Percentiles rank a stretch among this genome's conserved stretches.
These are phyloP conservation scores for Albula glossodonta DNA, from an alignment of 2,113 vertebrate species.

Conservation along the genomic window DNA sequence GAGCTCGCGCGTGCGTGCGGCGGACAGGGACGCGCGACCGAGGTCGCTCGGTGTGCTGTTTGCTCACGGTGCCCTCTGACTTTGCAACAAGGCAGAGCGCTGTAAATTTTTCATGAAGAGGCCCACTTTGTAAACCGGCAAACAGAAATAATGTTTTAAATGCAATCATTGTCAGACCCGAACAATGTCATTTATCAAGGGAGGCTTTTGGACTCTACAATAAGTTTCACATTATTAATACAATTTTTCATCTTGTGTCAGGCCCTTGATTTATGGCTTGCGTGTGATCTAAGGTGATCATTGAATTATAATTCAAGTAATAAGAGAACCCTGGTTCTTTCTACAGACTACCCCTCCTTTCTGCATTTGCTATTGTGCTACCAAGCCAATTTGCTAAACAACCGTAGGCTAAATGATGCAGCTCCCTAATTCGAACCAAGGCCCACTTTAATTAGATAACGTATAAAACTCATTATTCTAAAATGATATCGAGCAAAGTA, in stretches of 20 bases:
- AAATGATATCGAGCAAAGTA: slow-evolving; percentile 90
- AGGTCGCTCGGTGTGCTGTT: slow-evolving; percentile 51
- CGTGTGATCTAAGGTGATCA: slow-evolving; percentile 99
- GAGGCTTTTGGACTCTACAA: slow-evolving; percentile 99
- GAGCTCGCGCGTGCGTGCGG: slow-evolving; percentile 16
- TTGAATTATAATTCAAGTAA: slow-evolving; percentile 99
- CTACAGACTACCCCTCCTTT: slow-evolving; percentile 67
- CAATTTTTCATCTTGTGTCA: slow-evolving; percentile 99
- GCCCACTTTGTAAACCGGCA: slow-evolving; percentile 85
- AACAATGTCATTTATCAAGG: slow-evolving; percentile 99
- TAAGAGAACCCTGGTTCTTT: slow-evolving; percentile 81
- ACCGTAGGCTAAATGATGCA: slow-evolving; percentile 85
- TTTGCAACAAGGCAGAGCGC: slow-evolving; percentile 79
- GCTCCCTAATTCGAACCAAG: slow-evolving; percentile 85
- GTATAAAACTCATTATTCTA: slow-evolving; percentile 96
- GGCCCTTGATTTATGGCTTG: slow-evolving; percentile 98
- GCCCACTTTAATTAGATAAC: slow-evolving; percentile 94
- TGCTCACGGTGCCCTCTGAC: slow-evolving; percentile 83
- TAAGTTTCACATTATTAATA: slow-evolving; percentile 99
- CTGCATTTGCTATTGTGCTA: slow-evolving; percentile 75
- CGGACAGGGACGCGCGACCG: neutral
- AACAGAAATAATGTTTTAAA: slow-evolving; percentile 99
- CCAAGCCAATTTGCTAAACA: slow-evolving; percentile 84
- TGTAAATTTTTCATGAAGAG: slow-evolving; percentile 83
- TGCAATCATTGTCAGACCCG: slow-evolving; percentile 99